Evolutionary conservation across 2,113 vertebrate genomes (phyloP).

Genomic region (Marmota flaviventris): DNA sequence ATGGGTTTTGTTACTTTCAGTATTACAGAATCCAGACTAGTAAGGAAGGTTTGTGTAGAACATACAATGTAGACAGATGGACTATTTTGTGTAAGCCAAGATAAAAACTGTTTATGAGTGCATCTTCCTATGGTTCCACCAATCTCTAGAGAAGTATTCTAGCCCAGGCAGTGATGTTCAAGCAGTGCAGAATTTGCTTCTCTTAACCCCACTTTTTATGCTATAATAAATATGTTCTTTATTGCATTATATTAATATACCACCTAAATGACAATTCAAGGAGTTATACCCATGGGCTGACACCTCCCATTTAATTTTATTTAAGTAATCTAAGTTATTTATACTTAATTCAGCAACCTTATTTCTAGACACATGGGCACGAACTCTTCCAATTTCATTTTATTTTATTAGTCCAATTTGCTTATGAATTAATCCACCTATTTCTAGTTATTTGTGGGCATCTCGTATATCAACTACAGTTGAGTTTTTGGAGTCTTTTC

Average conservation of each 20-base stretch:
- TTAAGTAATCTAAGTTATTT: slow-evolving; percentile 69
- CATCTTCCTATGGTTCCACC: neutral
- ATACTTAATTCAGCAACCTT: slow-evolving; percentile 61
- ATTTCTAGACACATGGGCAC: slow-evolving; percentile 50
- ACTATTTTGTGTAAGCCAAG: neutral
- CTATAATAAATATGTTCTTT: neutral
- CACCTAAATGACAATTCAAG: slow-evolving; percentile 61
- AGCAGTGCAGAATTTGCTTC: neutral
- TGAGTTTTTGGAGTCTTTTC: neutral
- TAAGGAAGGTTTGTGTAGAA: neutral
- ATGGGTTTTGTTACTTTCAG: neutral
- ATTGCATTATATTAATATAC: slow-evolving; percentile 16
- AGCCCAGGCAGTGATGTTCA: neutral
- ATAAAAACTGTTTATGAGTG: neutral
- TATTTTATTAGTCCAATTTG: slow-evolving; percentile 72
- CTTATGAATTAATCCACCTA: slow-evolving; percentile 69
- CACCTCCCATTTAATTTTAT: slow-evolving; percentile 62
- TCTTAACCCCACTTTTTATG: neutral
- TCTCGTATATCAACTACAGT: neutral
- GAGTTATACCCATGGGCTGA: slow-evolving; percentile 32
- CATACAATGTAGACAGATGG: neutral
- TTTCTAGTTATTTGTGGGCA: slow-evolving; percentile 33
- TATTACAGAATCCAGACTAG: neutral
- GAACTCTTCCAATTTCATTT: slow-evolving; percentile 47
- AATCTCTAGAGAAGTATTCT: neutral